Evolutionary conservation across 2,888 invertebrate species (phyloP), one percentile per base, ranked within the genome.

Genomic region (Agrochola circellaris): DNA sequence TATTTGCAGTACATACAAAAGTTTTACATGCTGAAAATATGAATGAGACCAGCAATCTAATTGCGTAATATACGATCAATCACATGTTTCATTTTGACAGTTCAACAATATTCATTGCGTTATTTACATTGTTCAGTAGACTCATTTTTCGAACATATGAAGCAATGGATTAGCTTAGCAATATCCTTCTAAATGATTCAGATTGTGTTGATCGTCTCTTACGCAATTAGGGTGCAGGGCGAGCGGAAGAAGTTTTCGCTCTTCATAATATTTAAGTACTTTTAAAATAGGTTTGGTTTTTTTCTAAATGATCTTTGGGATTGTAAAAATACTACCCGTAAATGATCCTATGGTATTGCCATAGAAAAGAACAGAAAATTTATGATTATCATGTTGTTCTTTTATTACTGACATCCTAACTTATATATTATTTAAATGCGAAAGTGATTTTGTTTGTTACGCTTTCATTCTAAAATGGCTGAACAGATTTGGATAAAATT

Each of bases 1-100:
- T 30, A 15, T 75, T 48, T 65, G 23, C 48, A 45, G 42, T 38
- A n/a, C 7, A 20, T 20, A 34, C 20, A 34, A 75, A 56, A 78
- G 30, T 30, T 7, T 79, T n/a, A 58, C 15, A 23, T 51, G 42
- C 23, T 73, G 2, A 23, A 58, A 73, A 56, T 26, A 30, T n/a
- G 2, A 79, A 61, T 51, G 30, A 54, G n/a, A 17, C n/a, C 9
- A 42, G 42, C 42, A 42, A 8, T 2, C 42, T 42, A 9, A 42
- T 11, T 42, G 42, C 42, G 42, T 2, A 42, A 42, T 2, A 42
- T 11, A 42, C 42, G 42, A 42, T 42, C 42, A 42, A 42, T 42
- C 42, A 42, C 42, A 42, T 2, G 42, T 42, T 42, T 42, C 0
- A 42, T 9, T 9, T 11, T 42, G 42, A 42, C 42, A 42, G 42